Conservation (phyloP, 2,888 invertebrate genomes). For the Trachelus troglodyta region DNA sequence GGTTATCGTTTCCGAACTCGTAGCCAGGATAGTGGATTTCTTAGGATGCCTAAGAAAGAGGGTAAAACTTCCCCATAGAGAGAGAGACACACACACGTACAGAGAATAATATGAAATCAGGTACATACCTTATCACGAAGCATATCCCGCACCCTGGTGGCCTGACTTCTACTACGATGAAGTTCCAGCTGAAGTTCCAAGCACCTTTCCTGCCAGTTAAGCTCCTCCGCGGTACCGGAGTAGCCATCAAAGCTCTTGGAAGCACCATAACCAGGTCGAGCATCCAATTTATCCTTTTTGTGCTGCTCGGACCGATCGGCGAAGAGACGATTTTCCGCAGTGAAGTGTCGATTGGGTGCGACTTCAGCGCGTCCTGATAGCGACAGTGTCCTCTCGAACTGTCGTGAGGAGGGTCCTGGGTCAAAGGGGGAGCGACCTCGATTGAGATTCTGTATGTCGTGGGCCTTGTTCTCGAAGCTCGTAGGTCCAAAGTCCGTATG, state of each 20-base stretch:
- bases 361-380: constrained; percentile 35
- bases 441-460: constrained; percentile 28
- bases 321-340: constrained; percentile 15
- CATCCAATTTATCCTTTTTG: constrained; percentile 63
- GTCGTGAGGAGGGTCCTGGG: constrained; percentile 35
- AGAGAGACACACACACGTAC: neutral
- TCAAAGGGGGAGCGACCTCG: constrained; percentile 44
- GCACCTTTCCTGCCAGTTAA: constrained; percentile 92
- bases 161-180: constrained; percentile 87
- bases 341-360: constrained; percentile 5
- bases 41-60: neutral
- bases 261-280: constrained; percentile 49
- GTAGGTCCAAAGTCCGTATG: constrained; percentile 46
- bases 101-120: neutral
- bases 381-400: constrained; percentile 51
- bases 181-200: constrained; percentile 86
- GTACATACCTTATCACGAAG: constrained; percentile 87
- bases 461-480: constrained; percentile 44
- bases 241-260: constrained; percentile 60
- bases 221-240: constrained; percentile 61
- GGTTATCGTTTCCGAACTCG: neutral
- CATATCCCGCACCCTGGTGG: constrained; percentile 87
- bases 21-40: neutral
- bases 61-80: neutral
- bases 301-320: constrained; percentile 33